Base-by-base conservation (phyloP, 2,888 invertebrate species). In the Lepidochrysops patricia region DNA sequence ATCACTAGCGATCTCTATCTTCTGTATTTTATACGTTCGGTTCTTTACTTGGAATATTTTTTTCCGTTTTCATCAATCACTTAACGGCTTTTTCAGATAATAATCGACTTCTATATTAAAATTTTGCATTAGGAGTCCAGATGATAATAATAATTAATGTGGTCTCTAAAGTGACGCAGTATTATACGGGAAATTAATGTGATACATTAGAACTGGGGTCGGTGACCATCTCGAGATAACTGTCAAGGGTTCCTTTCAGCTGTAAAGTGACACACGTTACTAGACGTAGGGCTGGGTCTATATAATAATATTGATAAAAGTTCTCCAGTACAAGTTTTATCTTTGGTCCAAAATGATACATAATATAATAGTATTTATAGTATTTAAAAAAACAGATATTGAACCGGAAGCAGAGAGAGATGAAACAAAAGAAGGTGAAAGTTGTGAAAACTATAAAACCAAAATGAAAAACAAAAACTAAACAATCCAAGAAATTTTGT, bases 181-280 rank as follows among this genome's bases (percentile, higher is more conserved):
- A 43, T 43, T 19, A 9, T 9, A 43, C 43, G 23, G 9, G 9
- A 43, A 26, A 27, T 15, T 26, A 52, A 52, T 52, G 26, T 52
- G 58, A 58, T 25, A 35, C 58, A 58, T 19, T 32, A 58, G 43
- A 15, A 57, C 54, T 49, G 49, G 34, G 61, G 61, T 60, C 64
- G 48, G 12, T 58, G 57, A 48, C 57, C 57, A 59, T 58, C 58
- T 29, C 19, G 26, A 52, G 63, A 63, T 62, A 60, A 62, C 32
- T 34, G 57, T 43, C 43, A 43, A 43, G 19, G 43, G 43, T 12
- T 19, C 19, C 43, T 43, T 43, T 43, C 12, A 23, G 43, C 43
- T 43, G 43, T 19, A 19, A 43, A 43, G 43, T 19, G 19, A 43
- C 43, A 43, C 19, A 43, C 43, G 43, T 43, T 19, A 43, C 43